phyloP scores from a whole-genome alignment of 2,113 vertebrate genomes.

The Climacteris rufus region DNA sequence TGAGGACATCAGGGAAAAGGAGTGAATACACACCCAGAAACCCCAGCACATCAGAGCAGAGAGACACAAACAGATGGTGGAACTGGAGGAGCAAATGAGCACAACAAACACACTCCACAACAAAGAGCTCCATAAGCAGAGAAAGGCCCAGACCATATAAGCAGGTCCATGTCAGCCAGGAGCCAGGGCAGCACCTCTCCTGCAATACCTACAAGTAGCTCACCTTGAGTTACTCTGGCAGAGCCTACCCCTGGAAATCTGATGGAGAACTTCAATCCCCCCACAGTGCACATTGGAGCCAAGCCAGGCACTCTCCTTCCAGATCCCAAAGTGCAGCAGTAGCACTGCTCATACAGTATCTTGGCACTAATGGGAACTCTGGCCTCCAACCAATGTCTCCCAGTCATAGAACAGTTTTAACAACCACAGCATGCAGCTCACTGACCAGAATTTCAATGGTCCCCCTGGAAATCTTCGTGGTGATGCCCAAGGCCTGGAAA shows the following conservation, averaged over 20 bases:
- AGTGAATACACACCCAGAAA: neutral
- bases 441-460: slow-evolving; percentile 98
- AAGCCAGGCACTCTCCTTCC: neutral
- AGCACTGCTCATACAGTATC: rapidly evolving
- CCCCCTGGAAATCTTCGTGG: slow-evolving; percentile 98
- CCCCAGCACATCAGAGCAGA: rapidly evolving
- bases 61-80: rapidly evolving
- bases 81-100: neutral
- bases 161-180: neutral
- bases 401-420: neutral
- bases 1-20: slow-evolving; percentile 7
- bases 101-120: neutral
- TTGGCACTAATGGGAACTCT: neutral
- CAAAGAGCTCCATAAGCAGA: neutral
- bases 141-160: neutral
- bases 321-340: neutral
- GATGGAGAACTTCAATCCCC: neutral
- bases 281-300: rapidly evolving
- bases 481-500: slow-evolving; percentile 98
- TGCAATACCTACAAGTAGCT: neutral
- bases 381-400: neutral
- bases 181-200: neutral
- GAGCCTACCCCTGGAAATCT: neutral
- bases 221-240: rapidly evolving
- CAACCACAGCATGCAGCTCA: neutral